Evolutionary conservation across 1,140 invertebrate species (phyloP).

Genomic region (Drosophila melanogaster): Release_6_plus_ISO1_MT NT_033777.3:28307001-28307500

Average conservation of each 20-base stretch:
- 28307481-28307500: background rate
- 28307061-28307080: background rate
- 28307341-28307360: slow-evolving; percentile 69
- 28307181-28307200: slow-evolving; percentile 60
- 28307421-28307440: slow-evolving; percentile 67
- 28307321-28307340: slow-evolving; percentile 80
- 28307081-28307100: slow-evolving; percentile 52
- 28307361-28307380: slow-evolving; percentile 57
- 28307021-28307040: background rate
- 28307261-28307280: slow-evolving; percentile 6
- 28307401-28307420: slow-evolving; percentile 48
- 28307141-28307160: slow-evolving; percentile 58
- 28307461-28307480: slow-evolving; percentile 6
- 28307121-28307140: slow-evolving; percentile 42
- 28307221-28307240: slow-evolving; percentile 16
- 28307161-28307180: slow-evolving; percentile 48
- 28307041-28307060: background rate
- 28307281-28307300: slow-evolving; percentile 42
- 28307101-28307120: slow-evolving; percentile 65
- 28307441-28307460: slow-evolving; percentile 25
- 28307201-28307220: slow-evolving; percentile 52
- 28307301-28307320: slow-evolving; percentile 62
- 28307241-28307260: background rate
- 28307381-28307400: slow-evolving; percentile 49
- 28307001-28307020: background rate